Percentiles rank a stretch among this genome's conserved stretches.
These are phyloP conservation scores for Terrapene triunguis DNA, from an alignment of 2,113 vertebrate genomes.

Conservation along the genomic window DNA sequence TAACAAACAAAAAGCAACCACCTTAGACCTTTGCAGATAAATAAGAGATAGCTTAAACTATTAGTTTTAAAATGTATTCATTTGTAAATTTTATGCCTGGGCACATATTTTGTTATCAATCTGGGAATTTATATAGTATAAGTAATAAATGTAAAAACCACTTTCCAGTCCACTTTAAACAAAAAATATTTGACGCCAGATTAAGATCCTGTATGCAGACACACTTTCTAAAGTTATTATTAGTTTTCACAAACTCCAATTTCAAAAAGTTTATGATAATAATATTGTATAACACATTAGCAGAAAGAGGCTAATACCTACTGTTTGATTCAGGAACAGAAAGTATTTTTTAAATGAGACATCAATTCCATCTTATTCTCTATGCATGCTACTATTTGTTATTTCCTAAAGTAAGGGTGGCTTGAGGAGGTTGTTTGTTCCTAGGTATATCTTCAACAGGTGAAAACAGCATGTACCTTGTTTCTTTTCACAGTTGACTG, in stretches of 20 bases:
- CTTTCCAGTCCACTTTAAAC: neutral
- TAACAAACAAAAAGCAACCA: neutral
- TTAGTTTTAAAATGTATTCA: neutral
- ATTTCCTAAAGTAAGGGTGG: neutral
- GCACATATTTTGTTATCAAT: neutral
- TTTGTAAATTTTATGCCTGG: neutral
- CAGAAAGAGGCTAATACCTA: neutral
- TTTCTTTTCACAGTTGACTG: slow-evolving; percentile 95
- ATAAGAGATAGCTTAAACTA: neutral
- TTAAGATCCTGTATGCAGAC: neutral
- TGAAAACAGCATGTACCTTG: slow-evolving; percentile 83
- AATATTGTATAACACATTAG: neutral
- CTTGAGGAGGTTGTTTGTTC: neutral
- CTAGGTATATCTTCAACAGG: neutral
- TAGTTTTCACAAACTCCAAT: neutral
- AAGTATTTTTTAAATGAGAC: neutral
- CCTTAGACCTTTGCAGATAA: neutral
- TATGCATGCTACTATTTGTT: neutral
- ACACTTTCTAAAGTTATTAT: neutral
- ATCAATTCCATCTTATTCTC: neutral
- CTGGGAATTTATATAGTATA: neutral
- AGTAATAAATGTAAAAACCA: neutral
- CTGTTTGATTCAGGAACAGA: neutral
- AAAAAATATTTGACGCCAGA: neutral
- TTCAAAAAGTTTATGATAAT: neutral